Conservation (phyloP, 1,140 invertebrate genomes). For the Microplitis demolitor region DNA sequence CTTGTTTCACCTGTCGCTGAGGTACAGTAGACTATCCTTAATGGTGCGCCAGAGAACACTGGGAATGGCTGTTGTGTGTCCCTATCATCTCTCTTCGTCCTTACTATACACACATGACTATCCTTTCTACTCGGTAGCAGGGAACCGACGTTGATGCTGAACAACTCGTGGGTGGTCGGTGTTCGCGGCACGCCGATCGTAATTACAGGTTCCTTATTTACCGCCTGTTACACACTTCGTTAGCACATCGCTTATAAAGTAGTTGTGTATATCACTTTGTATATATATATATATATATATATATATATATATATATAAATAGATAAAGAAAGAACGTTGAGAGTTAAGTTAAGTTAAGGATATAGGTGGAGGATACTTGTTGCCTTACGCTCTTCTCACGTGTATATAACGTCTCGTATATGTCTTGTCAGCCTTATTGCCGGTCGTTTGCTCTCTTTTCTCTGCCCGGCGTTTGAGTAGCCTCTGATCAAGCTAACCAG, state of each 20-base stretch:
- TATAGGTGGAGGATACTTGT: background rate
- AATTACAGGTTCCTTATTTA: constrained; percentile 63
- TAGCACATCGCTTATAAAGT: constrained; percentile 60
- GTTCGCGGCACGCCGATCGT: constrained; percentile 50
- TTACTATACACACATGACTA: constrained; percentile 6
- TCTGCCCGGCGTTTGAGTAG: constrained; percentile 25
- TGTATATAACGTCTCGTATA: background rate
- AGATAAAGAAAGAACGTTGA: background rate
- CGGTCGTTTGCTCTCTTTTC: constrained; percentile 16
- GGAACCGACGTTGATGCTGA: constrained; percentile 27
- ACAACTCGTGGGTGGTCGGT: constrained; percentile 50
- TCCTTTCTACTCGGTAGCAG: background rate
- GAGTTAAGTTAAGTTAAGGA: background rate
- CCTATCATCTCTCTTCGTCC: constrained; percentile 26
- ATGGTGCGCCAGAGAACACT: background rate
- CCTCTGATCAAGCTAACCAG: constrained; percentile 31
- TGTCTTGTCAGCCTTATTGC: too few species aligned
- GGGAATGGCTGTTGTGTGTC: constrained; percentile 14
- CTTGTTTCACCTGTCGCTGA: background rate
- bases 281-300: background rate
- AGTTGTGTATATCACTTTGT: constrained; percentile 32
- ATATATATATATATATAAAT: background rate
- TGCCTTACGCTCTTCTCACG: background rate
- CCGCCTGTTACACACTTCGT: constrained; percentile 61
- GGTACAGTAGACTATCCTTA: background rate